phyloP scores from a whole-genome alignment of 1,140 invertebrate genomes.

The Drosophila nasuta region DNA sequence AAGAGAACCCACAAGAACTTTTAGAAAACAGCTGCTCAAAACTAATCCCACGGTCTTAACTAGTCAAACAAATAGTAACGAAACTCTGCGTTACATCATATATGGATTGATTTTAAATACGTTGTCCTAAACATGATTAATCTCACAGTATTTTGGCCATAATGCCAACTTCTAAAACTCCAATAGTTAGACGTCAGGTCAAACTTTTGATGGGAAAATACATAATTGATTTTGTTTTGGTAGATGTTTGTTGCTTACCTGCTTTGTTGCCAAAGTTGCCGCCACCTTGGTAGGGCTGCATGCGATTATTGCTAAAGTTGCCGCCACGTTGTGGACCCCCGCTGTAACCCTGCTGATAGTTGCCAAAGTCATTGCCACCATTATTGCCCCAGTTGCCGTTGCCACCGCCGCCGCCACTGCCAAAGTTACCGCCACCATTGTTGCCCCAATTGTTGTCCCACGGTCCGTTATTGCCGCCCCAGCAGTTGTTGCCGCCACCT shows the following conservation, averaged over 20 bases:
- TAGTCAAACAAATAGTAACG: constrained; percentile 28
- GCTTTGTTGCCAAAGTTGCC: constrained; percentile 75
- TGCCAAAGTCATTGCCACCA: constrained; percentile 88
- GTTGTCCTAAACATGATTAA: constrained; percentile 16
- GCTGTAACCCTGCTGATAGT: constrained; percentile 90
- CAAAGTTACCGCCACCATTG: constrained; percentile 66
- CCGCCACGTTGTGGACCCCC: constrained; percentile 89
- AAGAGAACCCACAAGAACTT: constrained; percentile 44
- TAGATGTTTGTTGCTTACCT: constrained; percentile 82
- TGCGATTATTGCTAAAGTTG: constrained; percentile 85
- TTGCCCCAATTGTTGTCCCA: constrained; percentile 86
- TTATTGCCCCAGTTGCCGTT: constrained; percentile 73
- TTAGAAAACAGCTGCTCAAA: constrained; percentile 23
- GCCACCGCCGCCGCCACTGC: constrained; percentile 54
- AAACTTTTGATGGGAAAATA: not conserved
- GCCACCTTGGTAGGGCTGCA: constrained; percentile 86
- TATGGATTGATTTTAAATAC: constrained; percentile 27
- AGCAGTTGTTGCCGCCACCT: constrained; percentile 76
- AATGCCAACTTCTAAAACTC: constrained; percentile 47
- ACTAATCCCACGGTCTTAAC: constrained; percentile 8
- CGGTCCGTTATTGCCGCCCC: constrained; percentile 81
- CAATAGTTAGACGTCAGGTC: constrained; percentile 51
- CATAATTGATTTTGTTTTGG: constrained; percentile 59
- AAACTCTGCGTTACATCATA: constrained; percentile 39
- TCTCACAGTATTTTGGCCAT: constrained; percentile 86